Base-by-base conservation (phyloP, 2,113 vertebrate species). In the Sturnira hondurensis region DNA sequence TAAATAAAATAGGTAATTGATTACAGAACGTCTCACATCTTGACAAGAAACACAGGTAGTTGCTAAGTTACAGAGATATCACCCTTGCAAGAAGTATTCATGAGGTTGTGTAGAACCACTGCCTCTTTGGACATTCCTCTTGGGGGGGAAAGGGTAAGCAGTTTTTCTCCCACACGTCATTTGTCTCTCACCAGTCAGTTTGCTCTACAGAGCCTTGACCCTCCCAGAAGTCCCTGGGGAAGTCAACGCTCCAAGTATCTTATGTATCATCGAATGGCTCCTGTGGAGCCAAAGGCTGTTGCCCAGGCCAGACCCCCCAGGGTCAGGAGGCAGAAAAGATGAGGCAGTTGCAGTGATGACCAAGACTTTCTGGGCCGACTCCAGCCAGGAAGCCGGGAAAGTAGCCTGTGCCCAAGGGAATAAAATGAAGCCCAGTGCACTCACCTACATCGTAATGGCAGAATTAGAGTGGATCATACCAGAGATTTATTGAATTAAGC, bases 81-180 rank as follows among this genome's bases (percentile, higher is more conserved):
- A 43, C 41, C 13, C 61, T 63, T 63, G 61, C 28, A 31, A 63
- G 24, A 63, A 63, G 61, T 13, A 31, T 12, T 31, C 58, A 4
- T 41, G 26, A 71, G 81, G 4, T 26, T 81, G 12, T 22, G 16
- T 91, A 38, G 63, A 89, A 38, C 41, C 31, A 38, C 11, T 41
- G 2, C 68, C 26, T 84, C 67, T 89, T 92, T 56, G n/a, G 82
- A 74, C 19, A 78, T 81, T 28, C 22, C 33, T 38, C 5, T 1
- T 45, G 16, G 22, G 22, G 15, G 12, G 61, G 33, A 83, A 17
- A 15, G 24, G 20, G 8, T 50, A 36, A 94, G 19, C 52, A 41
- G 11, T 33, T 90, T 94, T 96, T 86, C 76, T 87, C n/a, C 28
- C n/a, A 38, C 19, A 31, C 24, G 14, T 81, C 82, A 96, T 86